Evolutionary conservation across 23 tunicate species (phyloP), one percentile per base, ranked within the genome.

Genomic region (Oikopleura vanhoeffeni): DNA sequence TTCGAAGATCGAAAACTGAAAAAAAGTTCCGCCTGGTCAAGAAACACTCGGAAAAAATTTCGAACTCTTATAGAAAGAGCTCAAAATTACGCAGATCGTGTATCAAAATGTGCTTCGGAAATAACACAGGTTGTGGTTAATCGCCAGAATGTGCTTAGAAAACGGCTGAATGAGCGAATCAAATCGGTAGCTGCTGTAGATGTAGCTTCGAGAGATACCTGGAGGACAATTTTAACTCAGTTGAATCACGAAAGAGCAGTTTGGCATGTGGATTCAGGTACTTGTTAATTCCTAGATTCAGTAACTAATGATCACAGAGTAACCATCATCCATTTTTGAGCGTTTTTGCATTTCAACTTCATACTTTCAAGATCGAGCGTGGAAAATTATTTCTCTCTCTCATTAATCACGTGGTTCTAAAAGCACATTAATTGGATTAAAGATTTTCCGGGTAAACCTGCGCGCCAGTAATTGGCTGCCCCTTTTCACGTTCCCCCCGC

Each of bases 191-290:
- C 87, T 36, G 85, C 90, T 1, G 84, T 84, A 40, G 97, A 91
- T 41, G 60, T 92, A 34, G 40, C 34, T 33, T 86, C 88, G 8
- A 86, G 98, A 0, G 91, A 94, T 41, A 85, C 82, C 41, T 94
- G 98, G 98, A 85, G 88, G 1, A 40, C 49, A 28, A 57, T 90
- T 39, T 60, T 94, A 67, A 89, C 91, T 76, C 89, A 90, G 42
- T 87, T 94, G 41, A 93, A 93, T 40, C 98, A 94, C 77, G 98
- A 94, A 87, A 85, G 96, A 40, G 98, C 98, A 49, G 88, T 94
- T 40, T 94, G 93, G 91, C 87, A 94, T 87, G 64, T 49, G 13
- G 18, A 49, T 13, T 13, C 18, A 13, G 64, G 64, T 24, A 49
- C 64, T 24, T 13, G 64, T 49, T 8, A n/a, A n/a, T n/a, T n/a